Base-by-base conservation (phyloP, 2,113 vertebrate species). In the Myiozetetes cayanensis region DNA sequence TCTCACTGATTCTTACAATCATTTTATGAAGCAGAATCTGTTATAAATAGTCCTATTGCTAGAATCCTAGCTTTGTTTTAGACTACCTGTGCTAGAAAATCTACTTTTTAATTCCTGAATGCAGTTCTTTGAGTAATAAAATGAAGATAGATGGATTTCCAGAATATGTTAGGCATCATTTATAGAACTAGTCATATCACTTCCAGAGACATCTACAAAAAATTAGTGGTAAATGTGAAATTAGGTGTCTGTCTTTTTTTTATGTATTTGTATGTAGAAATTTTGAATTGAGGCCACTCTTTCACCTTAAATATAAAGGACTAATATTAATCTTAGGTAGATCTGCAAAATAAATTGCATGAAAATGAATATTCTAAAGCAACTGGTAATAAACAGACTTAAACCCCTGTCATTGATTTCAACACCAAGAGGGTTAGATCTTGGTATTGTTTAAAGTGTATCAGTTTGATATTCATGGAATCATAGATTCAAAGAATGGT, bases 241-340 rank as follows among this genome's bases (percentile, higher is more conserved):
- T 35, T 63, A 21, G 2, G 27, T 35, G 1, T 53, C 10, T 65
- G 10, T 1, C 5, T 10, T n/a, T 1, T 47, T 39, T 58, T 83
- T 61, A 14, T 43, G 4, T 61, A 28, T 66, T 39, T 84, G 2
- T 9, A 13, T n/a, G 6, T 70, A 73, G 8, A 17, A 55, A 25
- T 18, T 90, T 85, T 73, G 17, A 73, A 80, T 6, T 79, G 9
- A 76, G 23, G 5, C 6, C 4, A 21, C 11, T 71, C 6, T 74
- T 78, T 75, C 14, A 43, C 20, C 10, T 75, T 59, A 39, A 79
- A 41, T n/a, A 19, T 61, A 10, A 91, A 68, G 27, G 52, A 52
- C 4, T 76, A 37, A 15, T 22, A 5, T 70, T 81, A 67, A 50
- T 4, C 28, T 83, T 1, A 3, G 18, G 4, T 43, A 47, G 30